Evolutionary conservation across 2,797 vertebrate species (phyloP).

Genomic region (Labroides dimidiatus): DNA sequence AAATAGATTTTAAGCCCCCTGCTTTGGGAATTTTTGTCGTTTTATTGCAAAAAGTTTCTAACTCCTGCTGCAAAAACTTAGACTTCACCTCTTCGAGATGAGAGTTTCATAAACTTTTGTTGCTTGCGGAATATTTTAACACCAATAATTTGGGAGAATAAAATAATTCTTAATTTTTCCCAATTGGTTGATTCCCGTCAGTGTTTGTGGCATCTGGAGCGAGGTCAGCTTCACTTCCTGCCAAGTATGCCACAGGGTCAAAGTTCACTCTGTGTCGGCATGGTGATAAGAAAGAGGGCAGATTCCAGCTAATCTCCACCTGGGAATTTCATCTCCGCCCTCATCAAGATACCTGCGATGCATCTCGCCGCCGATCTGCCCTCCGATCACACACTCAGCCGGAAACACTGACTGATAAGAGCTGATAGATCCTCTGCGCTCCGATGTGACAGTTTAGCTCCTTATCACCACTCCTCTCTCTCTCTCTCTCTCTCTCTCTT

Average conservation of each 20-base stretch:
- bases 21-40: no score
- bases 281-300: constrained; percentile 68
- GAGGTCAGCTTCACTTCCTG: constrained; percentile 30
- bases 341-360: constrained; percentile 73
- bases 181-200: neutral
- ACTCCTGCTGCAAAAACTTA: no score
- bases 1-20: no score
- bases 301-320: constrained; percentile 68
- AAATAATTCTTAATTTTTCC: neutral
- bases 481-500: no score
- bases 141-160: no score
- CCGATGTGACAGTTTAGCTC: neutral
- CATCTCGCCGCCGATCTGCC: constrained; percentile 68
- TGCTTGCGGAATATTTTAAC: no score
- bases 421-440: neutral
- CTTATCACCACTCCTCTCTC: neutral
- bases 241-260: constrained; percentile 58
- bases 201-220: neutral
- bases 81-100: no score
- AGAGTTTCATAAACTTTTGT: no score
- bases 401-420: neutral
- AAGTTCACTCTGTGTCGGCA: constrained; percentile 54
- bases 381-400: constrained; percentile 38
- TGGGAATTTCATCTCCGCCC: constrained; percentile 66
- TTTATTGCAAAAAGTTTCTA: no score